Conservation (phyloP, 2,888 invertebrate genomes). For the Plebejus argus region DNA sequence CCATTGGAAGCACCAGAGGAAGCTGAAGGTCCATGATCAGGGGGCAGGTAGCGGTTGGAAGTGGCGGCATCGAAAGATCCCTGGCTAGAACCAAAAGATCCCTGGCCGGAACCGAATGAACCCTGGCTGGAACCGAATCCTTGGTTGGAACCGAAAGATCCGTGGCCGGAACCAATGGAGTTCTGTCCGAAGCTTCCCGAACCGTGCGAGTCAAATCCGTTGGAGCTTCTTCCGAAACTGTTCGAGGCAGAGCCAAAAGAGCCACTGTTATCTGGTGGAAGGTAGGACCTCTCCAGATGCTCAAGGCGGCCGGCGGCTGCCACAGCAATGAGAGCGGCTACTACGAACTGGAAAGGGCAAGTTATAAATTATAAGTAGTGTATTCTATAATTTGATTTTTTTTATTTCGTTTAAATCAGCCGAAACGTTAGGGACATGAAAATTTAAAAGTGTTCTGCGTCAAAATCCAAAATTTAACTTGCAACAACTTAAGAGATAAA, state of each 20-base stretch:
- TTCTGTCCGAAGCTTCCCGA: constrained; percentile 32
- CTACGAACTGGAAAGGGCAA: constrained; percentile 56
- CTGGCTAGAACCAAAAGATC: constrained; percentile 39
- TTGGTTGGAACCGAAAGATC: constrained; percentile 32
- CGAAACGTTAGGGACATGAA: no score
- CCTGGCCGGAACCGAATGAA: constrained; percentile 21
- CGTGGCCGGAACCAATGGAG: constrained; percentile 42
- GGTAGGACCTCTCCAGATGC: constrained; percentile 67
- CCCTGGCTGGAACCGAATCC: constrained; percentile 41
- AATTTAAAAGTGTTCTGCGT: no score
- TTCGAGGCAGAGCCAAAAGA: constrained; percentile 38
- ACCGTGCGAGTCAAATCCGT: constrained; percentile 22
- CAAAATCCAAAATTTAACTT: no score
- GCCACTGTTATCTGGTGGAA: constrained; percentile 57
- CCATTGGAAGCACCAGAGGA: constrained; percentile 41
- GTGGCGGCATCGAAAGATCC: constrained; percentile 54
- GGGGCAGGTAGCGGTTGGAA: constrained; percentile 70
- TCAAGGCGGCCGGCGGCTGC: constrained; percentile 67
- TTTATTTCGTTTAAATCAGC: no score
- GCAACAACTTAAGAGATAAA: no score
- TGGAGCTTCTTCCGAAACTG: constrained; percentile 35
- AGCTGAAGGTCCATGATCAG: constrained; percentile 56
- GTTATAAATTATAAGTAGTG: background rate
- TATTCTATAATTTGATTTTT: no score
- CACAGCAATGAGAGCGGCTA: constrained; percentile 63